Evolutionary conservation across 2,888 invertebrate genomes (phyloP).

Genomic region (Sialis fuliginosa): DNA sequence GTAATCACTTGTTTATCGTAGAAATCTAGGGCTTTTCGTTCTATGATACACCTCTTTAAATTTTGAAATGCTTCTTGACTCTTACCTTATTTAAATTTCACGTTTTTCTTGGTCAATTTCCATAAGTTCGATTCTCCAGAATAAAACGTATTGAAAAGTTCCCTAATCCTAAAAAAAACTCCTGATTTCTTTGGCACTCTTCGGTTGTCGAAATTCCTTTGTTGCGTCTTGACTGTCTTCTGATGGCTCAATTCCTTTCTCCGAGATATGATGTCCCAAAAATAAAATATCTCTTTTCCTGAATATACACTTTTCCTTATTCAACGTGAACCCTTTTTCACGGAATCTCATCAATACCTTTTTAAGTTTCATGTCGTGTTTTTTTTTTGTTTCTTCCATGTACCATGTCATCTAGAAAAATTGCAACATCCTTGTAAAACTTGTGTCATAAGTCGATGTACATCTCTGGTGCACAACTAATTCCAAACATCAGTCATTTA

Average conservation of each 20-base stretch:
- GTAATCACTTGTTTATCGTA: conserved; percentile 15
- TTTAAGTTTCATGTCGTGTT: conserved; percentile 15
- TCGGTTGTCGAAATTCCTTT: conserved; percentile 9
- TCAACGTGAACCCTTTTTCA: conserved; percentile 12
- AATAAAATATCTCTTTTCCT: conserved; percentile 10
- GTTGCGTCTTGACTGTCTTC: conserved; percentile 10
- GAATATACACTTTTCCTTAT: conserved; percentile 17
- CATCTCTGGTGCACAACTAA: conserved; percentile 21
- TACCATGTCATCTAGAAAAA: conserved; percentile 20
- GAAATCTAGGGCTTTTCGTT: conserved; percentile 12
- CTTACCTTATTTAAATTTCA: conserved; percentile 13
- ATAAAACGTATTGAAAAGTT: conserved; percentile 16
- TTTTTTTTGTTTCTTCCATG: conserved; percentile 12
- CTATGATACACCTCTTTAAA: conserved; percentile 5
- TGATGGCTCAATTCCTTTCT: conserved; percentile 10
- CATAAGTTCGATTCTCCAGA: conserved; percentile 15
- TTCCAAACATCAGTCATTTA: not conserved
- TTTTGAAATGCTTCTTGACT: conserved; percentile 8
- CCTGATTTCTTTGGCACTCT: conserved; percentile 9
- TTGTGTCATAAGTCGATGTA: conserved; percentile 20
- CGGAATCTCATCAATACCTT: conserved; percentile 10
- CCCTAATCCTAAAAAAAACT: too few relatives aligned
- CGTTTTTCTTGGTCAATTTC: conserved; percentile 12
- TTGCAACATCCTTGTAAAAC: conserved; percentile 15
- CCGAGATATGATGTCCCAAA: conserved; percentile 12